Conservation (phyloP, 92 coral and sea anemone genomes). For the Epizoanthus stellaris region DNA sequence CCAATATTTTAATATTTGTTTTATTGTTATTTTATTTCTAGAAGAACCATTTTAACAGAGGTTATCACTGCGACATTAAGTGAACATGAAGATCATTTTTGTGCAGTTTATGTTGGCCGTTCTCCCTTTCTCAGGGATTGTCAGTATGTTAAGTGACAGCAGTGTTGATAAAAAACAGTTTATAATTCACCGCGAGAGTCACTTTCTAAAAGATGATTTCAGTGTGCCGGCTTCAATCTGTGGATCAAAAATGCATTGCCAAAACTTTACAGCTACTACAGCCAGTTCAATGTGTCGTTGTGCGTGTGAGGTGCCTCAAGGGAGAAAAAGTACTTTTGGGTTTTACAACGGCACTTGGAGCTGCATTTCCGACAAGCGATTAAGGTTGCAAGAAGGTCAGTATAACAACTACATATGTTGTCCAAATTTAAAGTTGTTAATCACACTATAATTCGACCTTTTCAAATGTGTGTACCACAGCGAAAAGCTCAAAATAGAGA, state of each 20-base stretch:
- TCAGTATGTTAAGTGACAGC: no score
- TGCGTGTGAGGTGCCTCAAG: slow-evolving; percentile 2
- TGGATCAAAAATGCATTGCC: not conserved
- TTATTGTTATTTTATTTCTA: no score
- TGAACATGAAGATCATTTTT: no score
- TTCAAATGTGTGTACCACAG: no score
- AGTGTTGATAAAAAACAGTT: not conserved
- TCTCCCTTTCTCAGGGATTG: no score
- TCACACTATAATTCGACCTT: no score
- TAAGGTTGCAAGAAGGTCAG: slow-evolving; percentile 31
- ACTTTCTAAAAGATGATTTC: slow-evolving; percentile 31
- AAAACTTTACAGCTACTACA: slow-evolving; percentile 5
- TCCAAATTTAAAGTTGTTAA: no score
- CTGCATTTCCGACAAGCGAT: slow-evolving; percentile 9
- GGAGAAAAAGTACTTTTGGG: slow-evolving; percentile 18
- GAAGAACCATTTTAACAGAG: no score
- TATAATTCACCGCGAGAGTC: not conserved
- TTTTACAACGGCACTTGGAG: slow-evolving; percentile 14
- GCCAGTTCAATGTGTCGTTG: not conserved
- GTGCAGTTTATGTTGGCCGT: no score
- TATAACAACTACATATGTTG: not conserved
- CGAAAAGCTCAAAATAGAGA: no score
- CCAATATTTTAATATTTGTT: no score
- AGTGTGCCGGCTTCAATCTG: not conserved
- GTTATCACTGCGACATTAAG: no score